These are phyloP conservation scores for Tetragonula clypearis DNA, from an alignment of 1,140 invertebrate genomes.

Conservation along the genomic window DNA sequence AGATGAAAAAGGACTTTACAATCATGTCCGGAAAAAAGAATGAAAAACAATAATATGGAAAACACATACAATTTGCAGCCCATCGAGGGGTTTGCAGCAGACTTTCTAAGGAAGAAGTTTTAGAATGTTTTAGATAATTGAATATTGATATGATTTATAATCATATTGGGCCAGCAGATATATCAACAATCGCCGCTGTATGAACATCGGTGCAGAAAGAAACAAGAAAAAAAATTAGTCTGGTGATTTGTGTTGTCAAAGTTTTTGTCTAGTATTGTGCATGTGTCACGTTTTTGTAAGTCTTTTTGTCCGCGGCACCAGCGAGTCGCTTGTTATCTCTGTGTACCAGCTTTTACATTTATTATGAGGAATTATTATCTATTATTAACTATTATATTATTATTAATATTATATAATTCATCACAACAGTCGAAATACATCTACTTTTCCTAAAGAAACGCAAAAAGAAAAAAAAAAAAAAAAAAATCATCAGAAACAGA, in stretches of 20 bases:
- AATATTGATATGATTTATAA: conserved; percentile 77
- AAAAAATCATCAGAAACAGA: conserved; percentile 52
- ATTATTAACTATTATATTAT: conserved; percentile 65
- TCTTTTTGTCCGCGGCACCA: conserved; percentile 76
- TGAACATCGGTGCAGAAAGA: conserved; percentile 66
- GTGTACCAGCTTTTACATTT: conserved; percentile 79
- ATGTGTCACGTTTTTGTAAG: conserved; percentile 80
- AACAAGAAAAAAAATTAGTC: conserved; percentile 69
- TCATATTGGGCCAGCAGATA: conserved; percentile 68
- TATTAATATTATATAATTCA: conserved; percentile 66
- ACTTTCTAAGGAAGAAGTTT: conserved; percentile 74
- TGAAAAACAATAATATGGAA: not conserved
- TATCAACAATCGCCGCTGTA: conserved; percentile 68
- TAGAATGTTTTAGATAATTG: conserved; percentile 79
- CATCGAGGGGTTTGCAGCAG: conserved; percentile 66
- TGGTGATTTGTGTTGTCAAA: conserved; percentile 79
- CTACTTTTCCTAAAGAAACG: conserved; percentile 57
- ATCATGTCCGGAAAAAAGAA: conserved; percentile 46
- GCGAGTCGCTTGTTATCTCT: conserved; percentile 77
- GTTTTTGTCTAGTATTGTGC: conserved; percentile 80
- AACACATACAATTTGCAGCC: conserved; percentile 45
- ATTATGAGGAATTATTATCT: conserved; percentile 71
- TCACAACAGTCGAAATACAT: conserved; percentile 65
- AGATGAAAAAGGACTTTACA: conserved; percentile 59
- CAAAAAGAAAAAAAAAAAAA: conserved; percentile 2